Evolutionary conservation across 1,140 invertebrate genomes (phyloP).

Genomic region (Alviniconcha marisindica): DNA sequence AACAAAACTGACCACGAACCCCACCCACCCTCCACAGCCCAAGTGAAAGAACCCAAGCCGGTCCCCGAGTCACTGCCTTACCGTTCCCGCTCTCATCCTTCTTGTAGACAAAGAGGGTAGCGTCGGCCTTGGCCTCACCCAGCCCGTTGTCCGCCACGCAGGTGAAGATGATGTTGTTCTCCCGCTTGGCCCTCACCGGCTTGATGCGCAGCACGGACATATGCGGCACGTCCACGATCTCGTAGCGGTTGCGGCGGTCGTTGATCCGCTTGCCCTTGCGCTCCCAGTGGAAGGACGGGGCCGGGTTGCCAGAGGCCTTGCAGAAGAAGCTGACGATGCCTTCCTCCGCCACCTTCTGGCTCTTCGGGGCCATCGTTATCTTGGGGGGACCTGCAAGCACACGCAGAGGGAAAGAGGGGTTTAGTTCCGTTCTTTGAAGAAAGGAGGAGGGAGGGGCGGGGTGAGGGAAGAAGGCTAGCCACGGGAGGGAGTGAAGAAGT

Average conservation of each 20-base stretch:
- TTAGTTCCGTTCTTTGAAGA: too few relatives aligned
- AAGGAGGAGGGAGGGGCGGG: too few relatives aligned
- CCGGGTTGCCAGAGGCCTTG: slow-evolving; percentile 91
- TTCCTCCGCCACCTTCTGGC: slow-evolving; percentile 84
- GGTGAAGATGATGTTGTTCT: slow-evolving; percentile 81
- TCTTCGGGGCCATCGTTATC: slow-evolving; percentile 67
- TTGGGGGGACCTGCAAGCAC: slow-evolving; percentile 62
- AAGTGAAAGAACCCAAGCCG: too few relatives aligned
- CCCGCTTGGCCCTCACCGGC: slow-evolving; percentile 87
- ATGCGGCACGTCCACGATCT: slow-evolving; percentile 78
- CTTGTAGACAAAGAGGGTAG: slow-evolving; percentile 88
- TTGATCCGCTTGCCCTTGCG: slow-evolving; percentile 90
- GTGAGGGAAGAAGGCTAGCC: too few relatives aligned
- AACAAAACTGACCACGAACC: too few relatives aligned
- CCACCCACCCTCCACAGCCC: too few relatives aligned
- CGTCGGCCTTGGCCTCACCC: slow-evolving; percentile 93
- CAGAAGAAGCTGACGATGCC: slow-evolving; percentile 97
- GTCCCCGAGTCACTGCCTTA: too few relatives aligned
- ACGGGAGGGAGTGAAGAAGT: too few relatives aligned
- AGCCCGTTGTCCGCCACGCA: slow-evolving; percentile 69
- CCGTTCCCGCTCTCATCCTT: slow-evolving; percentile 39
- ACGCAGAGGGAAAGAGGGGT: too few relatives aligned
- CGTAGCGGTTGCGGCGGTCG: slow-evolving; percentile 79
- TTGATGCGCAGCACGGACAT: slow-evolving; percentile 94
- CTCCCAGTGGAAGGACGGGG: slow-evolving; percentile 91